phyloP scores from a whole-genome alignment of 2,797 vertebrate species.

The Sciurus carolinensis region DNA sequence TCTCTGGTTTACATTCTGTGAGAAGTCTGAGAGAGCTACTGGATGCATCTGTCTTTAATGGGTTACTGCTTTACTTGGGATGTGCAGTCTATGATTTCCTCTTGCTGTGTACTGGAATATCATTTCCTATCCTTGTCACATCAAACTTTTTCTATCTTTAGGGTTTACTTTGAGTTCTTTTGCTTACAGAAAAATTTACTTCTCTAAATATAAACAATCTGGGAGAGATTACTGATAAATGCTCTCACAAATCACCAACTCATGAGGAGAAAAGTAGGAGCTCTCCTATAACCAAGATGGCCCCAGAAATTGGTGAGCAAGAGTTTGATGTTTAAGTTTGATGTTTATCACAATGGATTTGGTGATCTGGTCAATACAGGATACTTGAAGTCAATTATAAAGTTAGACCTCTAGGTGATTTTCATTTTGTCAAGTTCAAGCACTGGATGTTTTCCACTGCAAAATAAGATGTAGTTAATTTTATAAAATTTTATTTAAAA shows the following conservation, averaged over 20 bases:
- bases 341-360: not conserved
- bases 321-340: not conserved
- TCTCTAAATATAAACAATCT: not conserved
- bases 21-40: not conserved
- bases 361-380: not conserved
- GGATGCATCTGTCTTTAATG: not conserved
- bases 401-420: not conserved
- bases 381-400: not conserved
- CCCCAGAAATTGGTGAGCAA: not conserved
- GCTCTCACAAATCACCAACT: not conserved
- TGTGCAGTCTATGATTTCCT: not conserved
- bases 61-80: not conserved
- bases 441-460: not conserved
- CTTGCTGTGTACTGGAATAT: not conserved
- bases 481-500: slow-evolving; percentile 13
- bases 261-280: not conserved
- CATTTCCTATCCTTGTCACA: not conserved
- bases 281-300: not conserved
- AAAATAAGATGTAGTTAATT: slow-evolving; percentile 40
- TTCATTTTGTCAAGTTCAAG: not conserved
- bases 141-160: not conserved
- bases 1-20: not conserved
- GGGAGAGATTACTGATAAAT: not conserved
- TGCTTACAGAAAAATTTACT: not conserved
- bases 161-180: slow-evolving; percentile 9